Conservation (phyloP, 2,797 vertebrate species). For the Knipowitschia caucasica region DNA sequence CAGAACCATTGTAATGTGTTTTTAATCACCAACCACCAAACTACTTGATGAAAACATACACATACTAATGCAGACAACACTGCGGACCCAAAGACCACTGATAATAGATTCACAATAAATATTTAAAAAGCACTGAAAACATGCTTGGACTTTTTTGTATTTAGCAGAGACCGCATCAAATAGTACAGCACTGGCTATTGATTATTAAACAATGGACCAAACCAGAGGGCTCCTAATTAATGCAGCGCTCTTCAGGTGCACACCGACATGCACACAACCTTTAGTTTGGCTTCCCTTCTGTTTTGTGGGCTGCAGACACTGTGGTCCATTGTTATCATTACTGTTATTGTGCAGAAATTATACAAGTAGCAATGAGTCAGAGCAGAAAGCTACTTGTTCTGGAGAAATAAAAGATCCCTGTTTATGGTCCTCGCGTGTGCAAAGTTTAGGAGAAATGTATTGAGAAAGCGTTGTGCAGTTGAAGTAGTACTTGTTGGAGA, state of each 20-base stretch:
- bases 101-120: background rate
- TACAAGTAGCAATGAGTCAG: background rate
- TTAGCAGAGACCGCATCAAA: background rate
- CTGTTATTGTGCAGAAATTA: background rate
- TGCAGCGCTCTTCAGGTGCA: background rate
- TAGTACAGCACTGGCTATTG: constrained; percentile 1
- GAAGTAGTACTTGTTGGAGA: too few species aligned
- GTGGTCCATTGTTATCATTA: background rate
- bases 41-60: background rate
- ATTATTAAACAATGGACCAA: constrained; percentile 6
- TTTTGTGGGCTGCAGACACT: constrained; percentile 3
- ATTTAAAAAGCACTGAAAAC: background rate
- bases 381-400: background rate
- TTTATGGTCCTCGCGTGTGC: too few species aligned
- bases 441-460: too few species aligned
- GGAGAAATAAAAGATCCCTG: background rate
- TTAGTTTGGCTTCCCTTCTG: background rate
- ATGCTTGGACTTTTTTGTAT: background rate
- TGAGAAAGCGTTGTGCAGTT: too few species aligned
- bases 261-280: background rate
- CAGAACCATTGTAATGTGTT: background rate
- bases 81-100: background rate
- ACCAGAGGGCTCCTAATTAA: background rate
- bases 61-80: background rate
- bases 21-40: background rate